Percentiles rank a stretch among this genome's conserved stretches.
Evolutionary conservation across 2,113 vertebrate genomes (phyloP).

Genomic region (Penelope pileata): DNA sequence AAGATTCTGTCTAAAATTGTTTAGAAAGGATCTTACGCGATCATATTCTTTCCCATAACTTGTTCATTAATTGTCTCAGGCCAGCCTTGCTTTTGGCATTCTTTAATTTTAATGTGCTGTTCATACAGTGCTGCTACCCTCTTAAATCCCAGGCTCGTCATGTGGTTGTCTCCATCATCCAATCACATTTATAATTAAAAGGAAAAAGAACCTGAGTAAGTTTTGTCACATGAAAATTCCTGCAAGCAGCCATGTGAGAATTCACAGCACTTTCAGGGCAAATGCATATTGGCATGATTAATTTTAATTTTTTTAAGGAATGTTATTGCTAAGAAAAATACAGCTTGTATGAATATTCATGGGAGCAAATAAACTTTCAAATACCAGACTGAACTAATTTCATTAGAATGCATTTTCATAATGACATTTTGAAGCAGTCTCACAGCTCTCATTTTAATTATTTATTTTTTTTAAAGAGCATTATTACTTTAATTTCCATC

Average conservation of each 20-base stretch:
- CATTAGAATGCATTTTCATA: constrained; percentile 48
- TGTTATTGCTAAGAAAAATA: constrained; percentile 23
- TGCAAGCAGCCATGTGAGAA: constrained; percentile 31
- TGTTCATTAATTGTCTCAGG: constrained; percentile 17
- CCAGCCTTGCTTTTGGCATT: constrained; percentile 4
- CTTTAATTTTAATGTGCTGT: constrained; percentile 43
- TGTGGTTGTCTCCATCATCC: background rate
- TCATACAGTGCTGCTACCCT: background rate
- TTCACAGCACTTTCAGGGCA: constrained; percentile 48
- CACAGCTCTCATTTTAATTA: background rate
- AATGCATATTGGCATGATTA: constrained; percentile 51
- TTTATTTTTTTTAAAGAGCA: constrained; percentile 18
- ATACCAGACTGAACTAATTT: constrained; percentile 21
- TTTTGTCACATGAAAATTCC: constrained; percentile 12
- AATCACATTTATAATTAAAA: background rate
- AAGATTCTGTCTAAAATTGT: background rate
- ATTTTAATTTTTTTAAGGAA: constrained; percentile 34
- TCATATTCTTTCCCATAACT: background rate
- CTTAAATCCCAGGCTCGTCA: constrained; percentile 22
- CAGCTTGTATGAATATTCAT: constrained; percentile 52
- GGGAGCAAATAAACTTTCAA: constrained; percentile 39
- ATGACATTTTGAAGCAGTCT: constrained; percentile 39
- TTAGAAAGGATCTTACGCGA: background rate
- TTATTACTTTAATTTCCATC: constrained; percentile 13
- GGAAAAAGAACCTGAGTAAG: background rate